These are phyloP conservation scores for Cichladusa arquata DNA, from an alignment of 2,113 vertebrate species.

Conservation along the genomic window DNA sequence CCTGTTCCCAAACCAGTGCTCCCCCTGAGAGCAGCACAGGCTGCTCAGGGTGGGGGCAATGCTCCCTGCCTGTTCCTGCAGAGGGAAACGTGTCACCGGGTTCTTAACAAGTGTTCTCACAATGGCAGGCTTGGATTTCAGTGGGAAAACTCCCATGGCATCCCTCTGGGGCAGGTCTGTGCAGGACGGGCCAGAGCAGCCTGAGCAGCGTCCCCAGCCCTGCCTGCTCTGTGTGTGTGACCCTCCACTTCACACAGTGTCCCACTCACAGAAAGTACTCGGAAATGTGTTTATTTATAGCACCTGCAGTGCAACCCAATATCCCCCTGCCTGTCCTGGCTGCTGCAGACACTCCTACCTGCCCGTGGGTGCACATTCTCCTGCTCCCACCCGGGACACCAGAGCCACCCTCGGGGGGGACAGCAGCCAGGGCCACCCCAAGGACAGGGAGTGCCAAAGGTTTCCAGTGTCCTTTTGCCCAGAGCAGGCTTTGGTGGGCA, in stretches of 20 bases:
- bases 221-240: background rate
- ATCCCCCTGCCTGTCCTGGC: background rate
- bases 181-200: background rate
- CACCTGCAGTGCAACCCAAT: accelerated
- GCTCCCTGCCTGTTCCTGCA: background rate
- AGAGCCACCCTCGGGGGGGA: too few species aligned
- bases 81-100: background rate
- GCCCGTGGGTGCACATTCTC: too few species aligned
- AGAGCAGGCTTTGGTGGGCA: background rate
- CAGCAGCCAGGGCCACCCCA: too few species aligned
- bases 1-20: background rate
- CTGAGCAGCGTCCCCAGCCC: background rate
- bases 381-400: too few species aligned
- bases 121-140: accelerated
- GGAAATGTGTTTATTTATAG: constrained; percentile 17
- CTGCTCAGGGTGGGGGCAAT: accelerated
- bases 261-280: background rate
- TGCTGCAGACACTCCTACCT: background rate
- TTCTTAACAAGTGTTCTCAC: background rate
- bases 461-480: background rate
- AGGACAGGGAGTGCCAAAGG: background rate
- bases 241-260: background rate
- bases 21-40: accelerated
- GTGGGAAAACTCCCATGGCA: accelerated
- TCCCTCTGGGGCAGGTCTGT: accelerated